Evolutionary conservation across 2,888 invertebrate species (phyloP), one percentile per base, ranked within the genome.

Genomic region (Eledona agricola): DNA sequence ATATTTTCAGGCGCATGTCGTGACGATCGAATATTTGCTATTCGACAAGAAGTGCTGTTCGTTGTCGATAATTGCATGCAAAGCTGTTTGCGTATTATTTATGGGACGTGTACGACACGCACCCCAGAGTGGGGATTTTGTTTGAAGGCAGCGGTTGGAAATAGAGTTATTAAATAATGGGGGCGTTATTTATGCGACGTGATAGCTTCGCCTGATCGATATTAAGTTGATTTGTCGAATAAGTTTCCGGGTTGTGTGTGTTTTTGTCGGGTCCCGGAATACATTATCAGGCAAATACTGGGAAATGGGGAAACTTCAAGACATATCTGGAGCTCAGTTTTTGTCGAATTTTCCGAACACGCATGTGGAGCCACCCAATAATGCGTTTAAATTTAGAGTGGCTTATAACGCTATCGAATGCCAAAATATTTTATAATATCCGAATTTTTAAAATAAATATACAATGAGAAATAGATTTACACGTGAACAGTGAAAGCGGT

Each of bases 1-100:
- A 22, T 34, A 25, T 37, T 37, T 37, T 25, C 37, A 13, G 16
- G 23, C 23, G 23, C 37, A 37, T 16, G 37, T 23, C 25, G 15
- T 37, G 37, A 34, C 7, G 34, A 37, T 23, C 23, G 13, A 23
- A 37, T 37, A 25, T n/a, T n/a, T n/a, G n/a, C n/a, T n/a, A n/a
- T n/a, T n/a, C n/a, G n/a, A n/a, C 13, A 37, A 23, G 15, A 37
- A 37, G 23, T 37, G 35, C 22, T 34, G 19, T 19, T 25, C 23
- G 9, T 25, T n/a, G n/a, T n/a, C n/a, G n/a, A n/a, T n/a, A n/a
- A n/a, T n/a, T n/a, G n/a, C n/a, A n/a, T n/a, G n/a, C n/a, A n/a
- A n/a, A n/a, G n/a, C n/a, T n/a, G n/a, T n/a, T n/a, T n/a, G n/a
- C n/a, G n/a, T n/a, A n/a, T n/a, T n/a, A n/a, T n/a, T n/a, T n/a